Evolutionary conservation across 1,140 invertebrate species (phyloP).

Genomic region (Heterodera carotae): DNA sequence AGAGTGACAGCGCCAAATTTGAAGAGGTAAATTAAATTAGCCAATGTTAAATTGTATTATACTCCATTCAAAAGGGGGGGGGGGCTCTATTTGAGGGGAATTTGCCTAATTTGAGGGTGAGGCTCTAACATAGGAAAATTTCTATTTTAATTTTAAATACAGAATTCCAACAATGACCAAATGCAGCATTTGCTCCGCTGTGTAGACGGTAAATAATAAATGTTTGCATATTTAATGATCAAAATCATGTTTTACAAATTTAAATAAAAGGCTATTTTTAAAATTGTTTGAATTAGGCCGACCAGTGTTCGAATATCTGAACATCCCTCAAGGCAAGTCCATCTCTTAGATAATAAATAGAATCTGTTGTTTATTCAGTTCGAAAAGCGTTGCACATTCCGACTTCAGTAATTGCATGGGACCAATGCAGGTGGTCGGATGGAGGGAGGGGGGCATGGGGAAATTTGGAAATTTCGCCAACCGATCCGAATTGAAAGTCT

Average conservation of each 20-base stretch:
- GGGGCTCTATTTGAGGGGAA: too few species aligned
- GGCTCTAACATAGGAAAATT: too few species aligned
- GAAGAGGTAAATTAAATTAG: neutral
- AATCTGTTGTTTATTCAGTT: neutral
- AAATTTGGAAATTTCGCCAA: too few species aligned
- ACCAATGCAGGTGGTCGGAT: neutral
- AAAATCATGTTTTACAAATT: too few species aligned
- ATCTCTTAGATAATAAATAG: neutral
- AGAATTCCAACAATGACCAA: neutral
- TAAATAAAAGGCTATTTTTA: too few species aligned
- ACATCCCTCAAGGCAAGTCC: neutral
- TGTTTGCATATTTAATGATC: too few species aligned
- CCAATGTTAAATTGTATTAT: too few species aligned
- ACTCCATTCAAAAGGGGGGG: too few species aligned
- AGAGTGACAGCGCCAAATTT: neutral
- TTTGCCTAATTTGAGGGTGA: too few species aligned
- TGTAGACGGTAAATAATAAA: neutral
- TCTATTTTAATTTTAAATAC: neutral
- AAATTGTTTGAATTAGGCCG: neutral
- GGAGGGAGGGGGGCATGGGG: too few species aligned
- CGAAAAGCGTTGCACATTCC: conserved; percentile 18
- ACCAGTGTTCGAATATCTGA: conserved; percentile 4
- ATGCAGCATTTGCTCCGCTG: neutral
- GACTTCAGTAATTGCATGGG: neutral
- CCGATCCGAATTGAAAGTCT: too few species aligned